Base-by-base conservation (phyloP, 2,888 invertebrate species). In the Parnassius apollo region DNA sequence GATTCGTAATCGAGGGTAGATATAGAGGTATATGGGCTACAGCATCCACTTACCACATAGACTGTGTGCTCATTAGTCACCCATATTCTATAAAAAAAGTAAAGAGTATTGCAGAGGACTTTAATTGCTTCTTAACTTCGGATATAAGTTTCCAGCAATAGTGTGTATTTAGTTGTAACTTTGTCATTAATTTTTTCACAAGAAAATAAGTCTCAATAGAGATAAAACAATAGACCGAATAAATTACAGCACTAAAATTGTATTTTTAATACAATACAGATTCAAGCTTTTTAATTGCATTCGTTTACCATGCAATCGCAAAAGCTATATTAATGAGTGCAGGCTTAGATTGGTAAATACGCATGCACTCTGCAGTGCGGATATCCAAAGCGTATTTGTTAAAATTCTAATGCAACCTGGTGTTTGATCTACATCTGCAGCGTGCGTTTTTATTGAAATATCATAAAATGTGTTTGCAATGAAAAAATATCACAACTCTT, bases 381-480 rank as follows among this genome's bases (percentile, higher is more conserved):
- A 59, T 58, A 18, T 57, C 65, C 45, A 44, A 12, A n/a, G 45
- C 55, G 50, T 59, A 65, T 65, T 63, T 66, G 51, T 62, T 57
- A 48, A 59, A 55, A 18, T 55, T 56, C 52, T 42, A 58, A 61
- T 58, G 49, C 45, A 18, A 22, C 66, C 70, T 75, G 70, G 69
- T 61, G 70, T 71, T 71, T 71, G 70, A 66, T 65, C 65, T 66
- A 68, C 68, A 69, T 73, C 69, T 69, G 62, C 68, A 71, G 64
- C 42, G 46, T 48, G 62, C 64, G 57, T 65, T 35, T 35, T 35
- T 53, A 44, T 59, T 12, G 11, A 18, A 45, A 12, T n/a, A 12
- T 54, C 12, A 42, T 22, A 13, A 18, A 48, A n/a, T 13, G 48
- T 48, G 12, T 7, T 48, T 44, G 9, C 11, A 11, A 44, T 44